These are phyloP conservation scores for Chrysogorgia sp. DNA, from an alignment of 92 coral and sea anemone species.

Conservation along the genomic window DNA sequence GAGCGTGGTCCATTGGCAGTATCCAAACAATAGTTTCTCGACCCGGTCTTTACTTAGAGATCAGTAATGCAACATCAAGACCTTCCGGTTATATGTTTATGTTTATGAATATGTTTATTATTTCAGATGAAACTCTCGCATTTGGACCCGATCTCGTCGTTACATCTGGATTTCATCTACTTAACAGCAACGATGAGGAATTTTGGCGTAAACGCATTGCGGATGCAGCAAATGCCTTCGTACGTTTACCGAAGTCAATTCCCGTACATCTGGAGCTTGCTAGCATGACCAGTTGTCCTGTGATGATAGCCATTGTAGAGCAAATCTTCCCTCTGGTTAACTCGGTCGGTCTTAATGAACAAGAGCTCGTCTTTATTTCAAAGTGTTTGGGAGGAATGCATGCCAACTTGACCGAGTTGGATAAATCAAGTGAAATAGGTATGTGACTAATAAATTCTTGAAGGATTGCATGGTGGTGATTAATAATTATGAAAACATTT, in stretches of 20 bases:
- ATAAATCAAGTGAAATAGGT: conserved; percentile 23
- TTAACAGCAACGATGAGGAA: conserved; percentile 71
- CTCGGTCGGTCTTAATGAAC: conserved; percentile 94
- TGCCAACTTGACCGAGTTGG: conserved; percentile 3
- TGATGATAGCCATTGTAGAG: conserved; percentile 72
- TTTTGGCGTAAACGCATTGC: conserved; percentile 49
- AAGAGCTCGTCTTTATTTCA: conserved; percentile 66
- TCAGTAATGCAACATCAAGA: too few species aligned
- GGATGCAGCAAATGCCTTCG: conserved; percentile 18
- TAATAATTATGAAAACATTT: too few species aligned
- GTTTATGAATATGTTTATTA: conserved; percentile 60
- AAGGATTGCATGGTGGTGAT: too few species aligned
- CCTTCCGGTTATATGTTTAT: too few species aligned
- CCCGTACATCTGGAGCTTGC: conserved; percentile 96
- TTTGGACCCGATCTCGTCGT: conserved; percentile 71
- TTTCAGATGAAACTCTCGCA: conserved; percentile 52
- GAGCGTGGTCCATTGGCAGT: too few species aligned
- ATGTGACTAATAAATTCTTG: neutral
- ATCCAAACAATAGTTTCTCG: too few species aligned
- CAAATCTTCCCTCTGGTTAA: conserved; percentile 79
- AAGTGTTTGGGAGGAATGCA: conserved; percentile 33
- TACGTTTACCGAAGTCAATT: conserved; percentile 45
- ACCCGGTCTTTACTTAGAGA: too few species aligned
- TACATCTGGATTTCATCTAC: conserved; percentile 84
- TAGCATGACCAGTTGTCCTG: conserved; percentile 78